Evolutionary conservation across 2,797 vertebrate genomes (phyloP).

Genomic region (Setipinna tenuifilis): DNA sequence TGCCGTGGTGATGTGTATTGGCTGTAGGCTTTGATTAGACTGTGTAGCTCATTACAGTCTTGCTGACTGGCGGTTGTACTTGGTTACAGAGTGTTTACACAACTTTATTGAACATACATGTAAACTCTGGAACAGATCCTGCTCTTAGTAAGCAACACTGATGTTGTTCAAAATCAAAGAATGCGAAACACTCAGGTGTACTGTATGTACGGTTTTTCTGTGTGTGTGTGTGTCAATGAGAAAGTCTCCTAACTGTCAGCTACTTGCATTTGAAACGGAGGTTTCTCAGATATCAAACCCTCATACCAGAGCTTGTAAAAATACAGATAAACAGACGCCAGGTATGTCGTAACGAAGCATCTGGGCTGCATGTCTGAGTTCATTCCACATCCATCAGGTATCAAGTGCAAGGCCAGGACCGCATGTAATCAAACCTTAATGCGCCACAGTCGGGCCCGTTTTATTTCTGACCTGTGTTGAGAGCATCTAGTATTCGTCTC

Average conservation of each 20-base stretch:
- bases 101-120: conserved; percentile 1
- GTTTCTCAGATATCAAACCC: conserved; percentile 9
- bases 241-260: neutral
- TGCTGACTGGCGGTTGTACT: neutral
- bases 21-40: neutral
- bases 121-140: neutral
- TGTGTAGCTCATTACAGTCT: neutral
- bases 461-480: neutral
- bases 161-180: conserved; percentile 5
- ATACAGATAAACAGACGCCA: neutral
- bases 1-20: neutral
- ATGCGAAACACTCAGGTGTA: neutral
- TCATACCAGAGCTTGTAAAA: neutral
- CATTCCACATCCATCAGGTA: neutral
- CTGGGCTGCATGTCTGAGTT: neutral
- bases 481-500: neutral
- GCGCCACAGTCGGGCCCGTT: neutral
- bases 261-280: neutral
- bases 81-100: neutral
- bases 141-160: neutral
- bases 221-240: neutral
- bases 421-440: conserved; percentile 13
- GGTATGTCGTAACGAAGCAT: neutral
- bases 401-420: neutral
- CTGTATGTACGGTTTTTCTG: neutral